Evolutionary conservation across 2,888 invertebrate genomes (phyloP), one percentile per base, ranked within the genome.

Genomic region (Polydrusus cervinus): DNA sequence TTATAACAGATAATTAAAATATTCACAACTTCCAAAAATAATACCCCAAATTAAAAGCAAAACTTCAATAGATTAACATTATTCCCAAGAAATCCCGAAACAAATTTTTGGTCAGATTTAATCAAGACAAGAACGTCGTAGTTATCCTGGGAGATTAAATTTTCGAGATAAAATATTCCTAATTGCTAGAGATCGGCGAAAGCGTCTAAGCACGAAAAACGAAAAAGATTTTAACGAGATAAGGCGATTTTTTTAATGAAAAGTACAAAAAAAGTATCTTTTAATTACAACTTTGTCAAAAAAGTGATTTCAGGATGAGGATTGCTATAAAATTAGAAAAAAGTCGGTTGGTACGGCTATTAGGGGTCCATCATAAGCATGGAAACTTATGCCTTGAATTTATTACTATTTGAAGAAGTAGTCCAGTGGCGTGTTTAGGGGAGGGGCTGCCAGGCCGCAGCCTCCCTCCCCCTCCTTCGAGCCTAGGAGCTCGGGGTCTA

Each of bases 101-200:
- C 51, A 51, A 51, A 51, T 51, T 51, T 51, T 51, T 20, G 51
- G 51, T n/a, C 18, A 20, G 51, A 51, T 51, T 51, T 51, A 51
- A 51, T 51, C 51, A 20, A 20, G 51, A 51, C 18, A 51, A 51
- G 51, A 51, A 8, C 20, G 20, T 1, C 51, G 51, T 51, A 51
- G 51, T 20, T 51, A 51, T 51, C 51, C 20, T 1, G 18, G 20
- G 1, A 51, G 20, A 20, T 20, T 51, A 20, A 51, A 51, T 20
- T 51, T 20, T 20, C 20, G 11, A 13, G 51, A 11, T 51, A 20
- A 51, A 51, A 51, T 51, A 51, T 51, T 51, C 51, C 20, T 51
- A 51, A 51, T 51, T 51, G 18, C 51, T 20, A 18, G 51, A 20
- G 51, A 51, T 51, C 51, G 51, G 20, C 20, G 51, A 51, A 51